These are phyloP conservation scores for Cyanoderma ruficeps DNA, from an alignment of 2,113 vertebrate species.

Conservation along the genomic window DNA sequence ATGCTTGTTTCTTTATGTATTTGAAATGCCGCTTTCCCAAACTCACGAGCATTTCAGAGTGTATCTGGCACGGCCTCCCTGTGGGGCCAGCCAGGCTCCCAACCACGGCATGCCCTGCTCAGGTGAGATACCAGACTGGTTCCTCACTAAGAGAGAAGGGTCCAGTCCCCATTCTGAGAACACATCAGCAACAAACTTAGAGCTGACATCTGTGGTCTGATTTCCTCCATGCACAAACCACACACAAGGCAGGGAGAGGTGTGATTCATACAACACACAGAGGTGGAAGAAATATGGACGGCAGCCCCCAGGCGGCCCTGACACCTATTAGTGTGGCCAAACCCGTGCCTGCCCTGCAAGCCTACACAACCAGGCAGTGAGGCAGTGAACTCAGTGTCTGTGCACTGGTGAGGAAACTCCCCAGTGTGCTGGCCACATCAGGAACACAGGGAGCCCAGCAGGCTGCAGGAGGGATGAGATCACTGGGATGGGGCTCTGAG, in stretches of 20 bases:
- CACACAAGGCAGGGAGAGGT: not conserved
- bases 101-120: not conserved
- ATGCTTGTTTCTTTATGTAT: not conserved
- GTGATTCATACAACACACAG: not conserved
- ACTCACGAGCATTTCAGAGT: not conserved
- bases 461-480: rapidly evolving
- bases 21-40: not conserved
- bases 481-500: not conserved
- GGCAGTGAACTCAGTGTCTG: not conserved
- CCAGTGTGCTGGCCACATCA: no score
- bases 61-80: not conserved
- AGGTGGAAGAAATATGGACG: not conserved
- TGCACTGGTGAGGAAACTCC: not conserved
- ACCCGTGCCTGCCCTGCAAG: not conserved
- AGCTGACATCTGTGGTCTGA: not conserved
- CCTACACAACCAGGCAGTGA: not conserved
- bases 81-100: not conserved
- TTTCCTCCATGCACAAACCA: not conserved
- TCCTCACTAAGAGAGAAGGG: not conserved
- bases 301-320: not conserved
- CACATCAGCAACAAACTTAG: not conserved
- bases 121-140: not conserved
- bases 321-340: not conserved
- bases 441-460: not conserved
- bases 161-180: not conserved